These are phyloP conservation scores for Melieria omissa DNA, from an alignment of 2,888 invertebrate species.

Conservation along the genomic window DNA sequence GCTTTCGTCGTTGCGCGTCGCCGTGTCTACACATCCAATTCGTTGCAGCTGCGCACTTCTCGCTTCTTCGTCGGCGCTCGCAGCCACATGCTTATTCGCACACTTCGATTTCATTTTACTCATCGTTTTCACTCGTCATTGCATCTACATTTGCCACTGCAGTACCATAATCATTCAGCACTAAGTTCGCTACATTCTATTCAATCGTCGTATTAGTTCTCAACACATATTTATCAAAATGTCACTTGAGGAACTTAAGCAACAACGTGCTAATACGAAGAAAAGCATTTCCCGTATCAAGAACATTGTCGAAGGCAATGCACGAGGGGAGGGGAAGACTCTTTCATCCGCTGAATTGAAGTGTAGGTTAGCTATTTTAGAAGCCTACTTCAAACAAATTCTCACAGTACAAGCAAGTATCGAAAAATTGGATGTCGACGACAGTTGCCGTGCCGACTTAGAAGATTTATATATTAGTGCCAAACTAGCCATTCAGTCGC, in stretches of 20 bases:
- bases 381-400: not conserved
- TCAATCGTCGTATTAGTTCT: too few relatives aligned
- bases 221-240: not conserved
- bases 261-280: not conserved
- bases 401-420: not conserved
- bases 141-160: too few relatives aligned
- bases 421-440: not conserved
- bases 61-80: too few relatives aligned
- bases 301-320: not conserved
- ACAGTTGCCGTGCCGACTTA: not conserved
- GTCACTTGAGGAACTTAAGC: not conserved
- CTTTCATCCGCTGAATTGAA: not conserved
- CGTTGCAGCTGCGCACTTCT: too few relatives aligned
- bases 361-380: not conserved
- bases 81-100: too few relatives aligned
- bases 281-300: not conserved
- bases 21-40: too few relatives aligned
- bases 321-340: not conserved
- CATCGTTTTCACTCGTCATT: too few relatives aligned
- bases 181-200: too few relatives aligned
- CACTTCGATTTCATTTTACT: too few relatives aligned
- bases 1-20: too few relatives aligned
- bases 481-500: not conserved
- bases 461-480: not conserved
- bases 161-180: too few relatives aligned